A percentile compares a stretch with the other conserved stretches of the same genome.
Conservation (phyloP, 2,888 invertebrate genomes). For the Epirrhoe tristata region DNA sequence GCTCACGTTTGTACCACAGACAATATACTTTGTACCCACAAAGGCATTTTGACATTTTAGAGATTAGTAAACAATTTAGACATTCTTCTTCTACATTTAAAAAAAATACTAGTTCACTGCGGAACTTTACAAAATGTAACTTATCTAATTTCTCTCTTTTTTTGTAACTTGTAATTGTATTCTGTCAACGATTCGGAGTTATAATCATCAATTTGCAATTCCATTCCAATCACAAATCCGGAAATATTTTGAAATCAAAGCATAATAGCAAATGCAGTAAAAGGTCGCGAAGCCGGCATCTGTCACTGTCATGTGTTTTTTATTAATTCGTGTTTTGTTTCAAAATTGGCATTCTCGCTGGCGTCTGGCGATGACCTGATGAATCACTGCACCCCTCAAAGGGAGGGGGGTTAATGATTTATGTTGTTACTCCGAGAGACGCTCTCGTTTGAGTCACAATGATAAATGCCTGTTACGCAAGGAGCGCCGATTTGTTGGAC, state of each 20-base stretch:
- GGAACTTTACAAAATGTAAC: too few relatives aligned
- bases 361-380: conserved; percentile 59
- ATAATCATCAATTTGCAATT: conserved; percentile 19
- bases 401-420: conserved; percentile 68
- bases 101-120: too few relatives aligned
- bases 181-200: conserved; percentile 4
- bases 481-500: conserved; percentile 40
- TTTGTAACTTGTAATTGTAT: background rate
- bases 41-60: too few relatives aligned
- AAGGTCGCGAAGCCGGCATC: conserved; percentile 40
- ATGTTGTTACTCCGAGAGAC: conserved; percentile 67
- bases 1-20: background rate
- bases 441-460: conserved; percentile 63
- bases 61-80: too few relatives aligned
- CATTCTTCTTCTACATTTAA: too few relatives aligned
- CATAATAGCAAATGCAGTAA: conserved; percentile 34
- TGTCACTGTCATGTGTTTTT: conserved; percentile 47
- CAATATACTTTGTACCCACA: too few relatives aligned
- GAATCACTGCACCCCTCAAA: conserved; percentile 51
- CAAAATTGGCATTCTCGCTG: conserved; percentile 43
- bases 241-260: conserved; percentile 40
- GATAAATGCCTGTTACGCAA: conserved; percentile 73
- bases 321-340: conserved; percentile 49
- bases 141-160: too few relatives aligned
- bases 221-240: conserved; percentile 23